Evolutionary conservation across 2,888 invertebrate genomes (phyloP), one percentile per base, ranked within the genome.

Genomic region (Zaprionus bogoriensis): DNA sequence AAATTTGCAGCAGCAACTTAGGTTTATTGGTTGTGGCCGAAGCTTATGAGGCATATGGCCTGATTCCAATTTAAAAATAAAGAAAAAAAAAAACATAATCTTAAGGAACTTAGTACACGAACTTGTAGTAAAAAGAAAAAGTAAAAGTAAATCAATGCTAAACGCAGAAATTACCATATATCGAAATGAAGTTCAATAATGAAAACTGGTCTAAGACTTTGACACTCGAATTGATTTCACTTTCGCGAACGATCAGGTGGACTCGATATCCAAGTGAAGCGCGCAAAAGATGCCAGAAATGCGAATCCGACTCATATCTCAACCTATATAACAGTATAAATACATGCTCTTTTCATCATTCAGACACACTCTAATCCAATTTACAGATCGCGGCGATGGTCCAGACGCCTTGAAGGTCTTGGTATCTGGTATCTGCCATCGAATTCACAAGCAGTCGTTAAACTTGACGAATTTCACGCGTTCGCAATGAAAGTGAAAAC

Each of bases 401-500:
- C 17, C 2, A 6, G 30, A 20, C 17, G 10, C 22, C 36, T 50
- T n/a, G 19, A 4, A 23, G 61, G 63, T 44, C 20, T 19, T 17
- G 14, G 2, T 4, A 22, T 39, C 38, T 46, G 48, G 45, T 45
- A 66, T 42, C 63, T 60, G 65, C 67, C 69, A 76, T 58, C 57
- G 68, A 79, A 74, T 81, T 84, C 74, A 74, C 74, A 77, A 72
- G 61, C 68, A 67, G 67, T 60, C 78, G 78, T 74, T 79, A 79
- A 84, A 62, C 67, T 58, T 59, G 27, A 54, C 48, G 50, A 61
- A 67, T 70, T 71, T 81, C 67, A 69, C 72, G 78, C 67, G 69
- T 60, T 72, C 51, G 67, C 74, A 78, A 84, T 58, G 84, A 81
- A 81, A 81, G 84, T 84, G 82, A 84, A 81, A 84, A 74, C 53